Conservation (phyloP, 1,140 invertebrate species). For the Drosophila eugracilis region DNA sequence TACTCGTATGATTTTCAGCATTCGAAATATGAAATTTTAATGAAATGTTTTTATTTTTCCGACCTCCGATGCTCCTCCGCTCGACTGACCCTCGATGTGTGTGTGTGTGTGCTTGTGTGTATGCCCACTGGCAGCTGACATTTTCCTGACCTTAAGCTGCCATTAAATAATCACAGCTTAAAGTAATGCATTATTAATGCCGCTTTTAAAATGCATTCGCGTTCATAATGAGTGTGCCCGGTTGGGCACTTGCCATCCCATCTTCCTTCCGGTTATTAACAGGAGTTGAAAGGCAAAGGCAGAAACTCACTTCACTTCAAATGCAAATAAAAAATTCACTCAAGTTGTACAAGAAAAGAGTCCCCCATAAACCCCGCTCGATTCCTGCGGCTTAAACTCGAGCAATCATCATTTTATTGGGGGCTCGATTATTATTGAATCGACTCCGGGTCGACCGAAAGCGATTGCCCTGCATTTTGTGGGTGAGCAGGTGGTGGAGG, state of each 20-base stretch:
- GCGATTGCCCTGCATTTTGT: conserved; percentile 41
- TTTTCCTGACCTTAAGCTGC: conserved; percentile 56
- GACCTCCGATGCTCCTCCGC: too few relatives aligned
- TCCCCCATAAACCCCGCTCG: neutral
- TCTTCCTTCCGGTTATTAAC: conserved; percentile 57
- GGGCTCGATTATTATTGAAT: conserved; percentile 77
- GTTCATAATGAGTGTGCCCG: conserved; percentile 45
- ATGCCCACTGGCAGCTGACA: conserved; percentile 28
- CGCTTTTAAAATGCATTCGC: conserved; percentile 47
- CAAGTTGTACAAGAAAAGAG: neutral
- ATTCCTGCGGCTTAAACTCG: conserved; percentile 40
- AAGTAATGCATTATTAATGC: conserved; percentile 61
- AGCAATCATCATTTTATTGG: conserved; percentile 77
- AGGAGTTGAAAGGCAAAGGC: conserved; percentile 18
- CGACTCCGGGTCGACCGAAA: neutral
- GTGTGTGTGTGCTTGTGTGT: neutral
- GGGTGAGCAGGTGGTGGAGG: conserved; percentile 35
- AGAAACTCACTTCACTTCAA: neutral
- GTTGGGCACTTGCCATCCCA: conserved; percentile 27
- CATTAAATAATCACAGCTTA: conserved; percentile 65
- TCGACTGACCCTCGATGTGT: neutral
- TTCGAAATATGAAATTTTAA: conserved; percentile 69
- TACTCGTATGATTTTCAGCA: conserved; percentile 62
- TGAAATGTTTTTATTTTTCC: conserved; percentile 58
- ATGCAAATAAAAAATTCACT: conserved; percentile 15